Conservation (phyloP, 30 jellyfish, hydroid and myxozoan species). For the Sanderia malayensis region DNA sequence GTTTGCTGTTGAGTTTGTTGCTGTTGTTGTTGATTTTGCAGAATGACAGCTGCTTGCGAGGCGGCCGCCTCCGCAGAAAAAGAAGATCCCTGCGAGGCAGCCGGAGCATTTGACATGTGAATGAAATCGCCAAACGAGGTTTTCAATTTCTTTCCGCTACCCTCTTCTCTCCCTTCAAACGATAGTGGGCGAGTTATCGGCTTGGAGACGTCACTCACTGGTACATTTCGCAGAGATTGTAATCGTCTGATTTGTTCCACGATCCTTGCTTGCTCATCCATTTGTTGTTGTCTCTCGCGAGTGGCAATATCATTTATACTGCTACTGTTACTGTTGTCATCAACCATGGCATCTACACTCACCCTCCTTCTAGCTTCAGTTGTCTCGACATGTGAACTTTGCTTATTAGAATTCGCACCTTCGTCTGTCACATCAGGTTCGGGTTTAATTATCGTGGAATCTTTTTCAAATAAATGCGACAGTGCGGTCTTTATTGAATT, state of each 20-base stretch:
- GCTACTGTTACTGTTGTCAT: neutral
- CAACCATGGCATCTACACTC: neutral
- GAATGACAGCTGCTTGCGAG: neutral
- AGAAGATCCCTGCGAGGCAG: neutral
- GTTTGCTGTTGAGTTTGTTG: neutral
- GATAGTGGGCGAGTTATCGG: neutral
- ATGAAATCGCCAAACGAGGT: neutral
- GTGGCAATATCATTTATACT: too few relatives aligned
- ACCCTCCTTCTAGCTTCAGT: neutral
- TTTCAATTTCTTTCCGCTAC: neutral
- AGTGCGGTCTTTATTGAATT: constrained; percentile 55
- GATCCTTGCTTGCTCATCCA: neutral
- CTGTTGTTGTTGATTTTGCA: neutral
- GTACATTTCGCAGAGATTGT: neutral
- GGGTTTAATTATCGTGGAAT: constrained; percentile 1
- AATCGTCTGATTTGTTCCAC: neutral
- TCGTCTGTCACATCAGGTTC: neutral
- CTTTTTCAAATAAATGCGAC: constrained; percentile 56
- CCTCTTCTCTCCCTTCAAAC: neutral
- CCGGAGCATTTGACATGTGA: neutral
- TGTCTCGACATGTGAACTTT: neutral
- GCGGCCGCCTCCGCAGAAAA: neutral
- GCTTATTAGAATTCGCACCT: too few relatives aligned
- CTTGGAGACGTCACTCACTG: neutral
- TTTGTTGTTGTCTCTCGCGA: too few relatives aligned